A percentile compares a stretch with the other conserved stretches of the same genome.
Conservation (phyloP, 1,140 invertebrate genomes). For the Cyclina sinensis region DNA sequence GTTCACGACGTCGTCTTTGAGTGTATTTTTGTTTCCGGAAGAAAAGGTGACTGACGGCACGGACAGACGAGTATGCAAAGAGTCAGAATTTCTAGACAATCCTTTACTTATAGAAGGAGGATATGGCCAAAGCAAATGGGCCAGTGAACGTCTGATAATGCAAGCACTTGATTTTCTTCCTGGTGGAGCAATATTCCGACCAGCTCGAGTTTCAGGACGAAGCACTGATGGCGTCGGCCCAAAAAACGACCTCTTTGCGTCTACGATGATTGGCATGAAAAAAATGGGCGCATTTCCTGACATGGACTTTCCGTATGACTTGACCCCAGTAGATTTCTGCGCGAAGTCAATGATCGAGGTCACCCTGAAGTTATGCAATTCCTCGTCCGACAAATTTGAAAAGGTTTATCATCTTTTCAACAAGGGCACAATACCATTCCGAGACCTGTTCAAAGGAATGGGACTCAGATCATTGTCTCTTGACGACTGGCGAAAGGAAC, state of each 20-base stretch:
- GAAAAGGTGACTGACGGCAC: neutral
- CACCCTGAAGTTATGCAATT: constrained; percentile 65
- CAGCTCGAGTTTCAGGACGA: constrained; percentile 74
- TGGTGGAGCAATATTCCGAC: constrained; percentile 79
- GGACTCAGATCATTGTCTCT: constrained; percentile 61
- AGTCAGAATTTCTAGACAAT: constrained; percentile 72
- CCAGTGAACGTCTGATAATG: constrained; percentile 74
- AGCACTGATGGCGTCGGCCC: constrained; percentile 72
- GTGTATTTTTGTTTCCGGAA: constrained; percentile 75
- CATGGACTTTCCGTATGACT: constrained; percentile 76
- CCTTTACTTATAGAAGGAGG: constrained; percentile 72
- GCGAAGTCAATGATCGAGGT: constrained; percentile 77
- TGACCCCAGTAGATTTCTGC: constrained; percentile 77
- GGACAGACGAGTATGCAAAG: constrained; percentile 52
- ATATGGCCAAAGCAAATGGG: constrained; percentile 80
- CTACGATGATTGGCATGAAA: constrained; percentile 72
- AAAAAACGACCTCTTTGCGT: constrained; percentile 75
- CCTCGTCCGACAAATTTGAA: constrained; percentile 23
- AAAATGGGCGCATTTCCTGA: constrained; percentile 73
- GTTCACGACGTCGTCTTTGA: constrained; percentile 74
- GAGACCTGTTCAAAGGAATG: constrained; percentile 72
- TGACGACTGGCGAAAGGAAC: constrained; percentile 71
- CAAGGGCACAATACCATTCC: constrained; percentile 72
- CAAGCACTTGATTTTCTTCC: constrained; percentile 75
- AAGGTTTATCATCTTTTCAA: constrained; percentile 76